phyloP scores from a whole-genome alignment of 2,113 vertebrate species.

The Pseudorhombus dupliciocellatus region DNA sequence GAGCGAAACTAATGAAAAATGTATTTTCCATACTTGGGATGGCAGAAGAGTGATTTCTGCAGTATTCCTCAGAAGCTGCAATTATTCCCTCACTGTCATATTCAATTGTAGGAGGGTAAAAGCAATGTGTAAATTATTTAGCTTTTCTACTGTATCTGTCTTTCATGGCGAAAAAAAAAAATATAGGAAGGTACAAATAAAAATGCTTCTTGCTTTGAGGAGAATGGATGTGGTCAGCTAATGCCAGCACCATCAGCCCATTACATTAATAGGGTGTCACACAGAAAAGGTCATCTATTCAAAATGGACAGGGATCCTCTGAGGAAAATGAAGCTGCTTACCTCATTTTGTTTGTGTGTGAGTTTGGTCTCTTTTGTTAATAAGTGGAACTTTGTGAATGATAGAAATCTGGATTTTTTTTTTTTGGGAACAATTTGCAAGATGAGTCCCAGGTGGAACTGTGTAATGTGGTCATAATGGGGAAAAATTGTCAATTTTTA shows the following conservation, averaged over 20 bases:
- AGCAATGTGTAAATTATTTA: slow-evolving; percentile 17
- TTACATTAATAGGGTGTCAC: neutral
- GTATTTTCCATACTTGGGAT: neutral
- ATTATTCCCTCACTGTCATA: neutral
- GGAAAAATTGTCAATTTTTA: neutral
- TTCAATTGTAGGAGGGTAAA: slow-evolving; percentile 5
- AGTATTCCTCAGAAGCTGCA: neutral
- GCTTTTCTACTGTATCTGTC: neutral
- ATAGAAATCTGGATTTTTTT: too few species aligned
- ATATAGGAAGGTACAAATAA: neutral
- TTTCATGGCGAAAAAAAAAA: neutral
- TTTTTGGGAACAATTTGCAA: neutral
- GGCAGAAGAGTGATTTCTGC: neutral
- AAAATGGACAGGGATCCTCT: neutral
- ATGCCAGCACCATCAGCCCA: slow-evolving; percentile 8
- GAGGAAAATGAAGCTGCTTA: neutral
- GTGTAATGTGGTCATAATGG: neutral
- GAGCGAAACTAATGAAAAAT: neutral
- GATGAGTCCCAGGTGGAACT: neutral
- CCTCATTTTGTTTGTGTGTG: too few species aligned
- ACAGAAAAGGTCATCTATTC: slow-evolving; percentile 13
- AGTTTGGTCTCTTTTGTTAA: neutral
- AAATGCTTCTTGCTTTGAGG: slow-evolving; percentile 8
- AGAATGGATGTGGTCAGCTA: slow-evolving; percentile 18
- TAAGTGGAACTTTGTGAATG: neutral